Evolutionary conservation across 2,888 invertebrate species (phyloP), one percentile per base, ranked within the genome.

Genomic region (Polietes domitor): DNA sequence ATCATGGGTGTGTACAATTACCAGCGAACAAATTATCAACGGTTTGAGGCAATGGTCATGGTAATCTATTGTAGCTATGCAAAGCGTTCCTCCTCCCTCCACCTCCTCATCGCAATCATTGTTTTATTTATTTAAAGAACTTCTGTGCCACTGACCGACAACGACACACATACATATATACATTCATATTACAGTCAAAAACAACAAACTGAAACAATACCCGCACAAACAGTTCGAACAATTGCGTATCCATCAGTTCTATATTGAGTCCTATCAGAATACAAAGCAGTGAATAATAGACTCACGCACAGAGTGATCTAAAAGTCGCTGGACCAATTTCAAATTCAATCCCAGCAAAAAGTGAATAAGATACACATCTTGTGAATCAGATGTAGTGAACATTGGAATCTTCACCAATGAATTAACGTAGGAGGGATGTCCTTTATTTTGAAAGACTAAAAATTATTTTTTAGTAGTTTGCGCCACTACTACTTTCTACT

Each of bases 81-180:
- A 41, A 65, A 37, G 37, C 9, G 32, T 32, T 32, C 9, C n/a
- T n/a, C n/a, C n/a, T n/a, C n/a, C n/a, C n/a, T n/a, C n/a, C n/a
- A n/a, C n/a, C n/a, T 37, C 7, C 47, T 47, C 15, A 43, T 0
- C 43, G 15, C 6, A 21, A 68, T 21, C 43, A 41, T 68, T 9
- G 12, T 15, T 17, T 43, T 68, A 15, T 17, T 43, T 68, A 15
- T 43, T 72, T 74, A 15, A 21, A 41, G 17, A 79, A 21, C 28
- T 79, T 82, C 78, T 80, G 85, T 77, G 80, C 80, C 82, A 82
- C 68, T 80, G 80, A 78, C 83, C 71, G 63, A 19, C 75, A 72
- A 58, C 17, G 15, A 76, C 43, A 24, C 47, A 61, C 12, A 63
- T 43, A 26, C 26, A 47, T 26, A 43, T 70, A 21, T n/a, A 7